Evolutionary conservation across 2,113 vertebrate species (phyloP).

Genomic region (Rafetus swinhoei): DNA sequence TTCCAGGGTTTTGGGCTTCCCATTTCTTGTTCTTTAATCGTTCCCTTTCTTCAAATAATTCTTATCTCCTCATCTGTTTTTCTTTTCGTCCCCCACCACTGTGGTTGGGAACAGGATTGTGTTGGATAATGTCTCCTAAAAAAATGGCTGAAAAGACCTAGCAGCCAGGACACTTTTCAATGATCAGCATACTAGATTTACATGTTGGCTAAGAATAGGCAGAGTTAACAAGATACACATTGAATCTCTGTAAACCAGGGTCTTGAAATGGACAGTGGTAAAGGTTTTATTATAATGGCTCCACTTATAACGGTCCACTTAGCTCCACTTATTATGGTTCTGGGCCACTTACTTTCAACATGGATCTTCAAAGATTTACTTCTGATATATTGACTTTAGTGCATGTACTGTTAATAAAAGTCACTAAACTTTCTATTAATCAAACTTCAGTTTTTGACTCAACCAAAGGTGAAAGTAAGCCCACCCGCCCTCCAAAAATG

Average conservation of each 20-base stretch:
- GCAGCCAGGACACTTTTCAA: rapidly evolving
- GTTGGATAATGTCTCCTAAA: not conserved
- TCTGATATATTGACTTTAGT: conserved; percentile 8
- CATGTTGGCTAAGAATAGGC: not conserved
- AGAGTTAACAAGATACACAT: not conserved
- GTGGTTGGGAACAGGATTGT: not conserved
- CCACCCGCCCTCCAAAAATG: too few relatives aligned
- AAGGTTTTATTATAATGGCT: too few relatives aligned
- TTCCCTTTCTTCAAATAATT: not conserved
- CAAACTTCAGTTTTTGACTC: not conserved
- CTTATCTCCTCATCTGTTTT: rapidly evolving
- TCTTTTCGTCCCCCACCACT: not conserved
- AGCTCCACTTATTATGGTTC: not conserved
- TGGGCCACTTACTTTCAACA: not conserved
- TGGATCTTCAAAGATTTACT: not conserved
- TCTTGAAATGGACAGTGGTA: not conserved
- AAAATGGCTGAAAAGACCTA: rapidly evolving
- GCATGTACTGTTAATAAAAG: not conserved
- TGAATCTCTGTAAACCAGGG: not conserved
- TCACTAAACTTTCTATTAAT: not conserved
- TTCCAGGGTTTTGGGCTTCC: not conserved
- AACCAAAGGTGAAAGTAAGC: too few relatives aligned
- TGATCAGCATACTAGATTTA: not conserved
- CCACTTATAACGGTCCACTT: too few relatives aligned
- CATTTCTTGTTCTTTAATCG: not conserved